A percentile compares a stretch with the other conserved stretches of the same genome.
Evolutionary conservation across 2,797 vertebrate genomes (phyloP).

Genomic region (Naso thynnoides): DNA sequence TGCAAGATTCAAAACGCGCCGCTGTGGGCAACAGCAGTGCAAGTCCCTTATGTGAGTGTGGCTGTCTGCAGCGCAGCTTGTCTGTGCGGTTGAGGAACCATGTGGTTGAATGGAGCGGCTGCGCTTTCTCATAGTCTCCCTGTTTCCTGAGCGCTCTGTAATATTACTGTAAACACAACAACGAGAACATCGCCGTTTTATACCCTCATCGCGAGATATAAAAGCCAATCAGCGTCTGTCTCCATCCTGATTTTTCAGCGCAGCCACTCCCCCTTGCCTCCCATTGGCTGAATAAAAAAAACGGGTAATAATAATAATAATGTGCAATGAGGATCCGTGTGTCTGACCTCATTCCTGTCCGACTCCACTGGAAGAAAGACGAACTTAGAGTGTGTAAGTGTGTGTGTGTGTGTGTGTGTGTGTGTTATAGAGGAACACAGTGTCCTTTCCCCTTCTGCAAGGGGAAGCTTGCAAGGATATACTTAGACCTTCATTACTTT

Average conservation of each 20-base stretch:
- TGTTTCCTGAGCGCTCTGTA: slow-evolving; percentile 86
- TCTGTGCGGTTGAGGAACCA: slow-evolving; percentile 83
- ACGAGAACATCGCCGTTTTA: slow-evolving; percentile 88
- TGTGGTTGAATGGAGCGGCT: slow-evolving; percentile 85
- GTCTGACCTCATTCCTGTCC: slow-evolving; percentile 99
- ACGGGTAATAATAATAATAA: slow-evolving; percentile 94
- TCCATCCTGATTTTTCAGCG: slow-evolving; percentile 88
- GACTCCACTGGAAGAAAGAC: slow-evolving; percentile 87
- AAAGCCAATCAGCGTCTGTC: slow-evolving; percentile 91
- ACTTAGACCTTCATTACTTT: slow-evolving; percentile 69
- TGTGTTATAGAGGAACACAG: slow-evolving; percentile 84
- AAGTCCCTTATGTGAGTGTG: slow-evolving; percentile 78
- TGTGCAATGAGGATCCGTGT: slow-evolving; percentile 97
- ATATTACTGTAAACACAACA: slow-evolving; percentile 90
- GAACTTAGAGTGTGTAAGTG: slow-evolving; percentile 76
- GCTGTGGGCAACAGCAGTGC: slow-evolving; percentile 67
- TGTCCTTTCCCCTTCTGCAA: slow-evolving; percentile 59
- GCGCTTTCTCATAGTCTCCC: slow-evolving; percentile 89
- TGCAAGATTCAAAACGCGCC: slow-evolving; percentile 69
- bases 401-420: slow-evolving; percentile 28
- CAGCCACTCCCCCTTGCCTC: slow-evolving; percentile 82
- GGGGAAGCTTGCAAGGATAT: slow-evolving; percentile 60
- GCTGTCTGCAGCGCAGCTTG: slow-evolving; percentile 81
- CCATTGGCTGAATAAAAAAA: slow-evolving; percentile 90
- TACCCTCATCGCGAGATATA: slow-evolving; percentile 86